These are phyloP conservation scores for Sphaerolaimus hirsutus DNA, from an alignment of 2,888 invertebrate genomes.

Conservation along the genomic window DNA sequence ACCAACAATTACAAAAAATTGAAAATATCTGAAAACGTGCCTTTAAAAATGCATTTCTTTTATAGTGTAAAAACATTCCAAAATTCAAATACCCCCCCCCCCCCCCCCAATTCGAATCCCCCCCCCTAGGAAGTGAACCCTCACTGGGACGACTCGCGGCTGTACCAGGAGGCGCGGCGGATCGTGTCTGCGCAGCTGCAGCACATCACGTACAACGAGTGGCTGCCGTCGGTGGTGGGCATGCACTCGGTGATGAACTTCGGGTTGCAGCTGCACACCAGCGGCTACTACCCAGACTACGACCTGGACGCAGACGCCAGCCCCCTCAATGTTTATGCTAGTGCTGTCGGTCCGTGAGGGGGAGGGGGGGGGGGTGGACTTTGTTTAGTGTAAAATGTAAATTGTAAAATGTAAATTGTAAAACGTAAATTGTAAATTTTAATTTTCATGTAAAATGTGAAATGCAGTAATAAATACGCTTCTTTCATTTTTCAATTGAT, in stretches of 20 bases:
- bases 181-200: slow-evolving; percentile 36
- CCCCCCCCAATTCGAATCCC: no score
- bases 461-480: no score
- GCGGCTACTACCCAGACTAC: slow-evolving; percentile 31
- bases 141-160: slow-evolving; percentile 20
- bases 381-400: no score
- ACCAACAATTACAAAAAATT: no score
- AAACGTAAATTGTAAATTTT: no score
- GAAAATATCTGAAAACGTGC: neutral
- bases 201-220: slow-evolving; percentile 29
- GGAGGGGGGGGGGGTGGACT: no score
- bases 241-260: slow-evolving; percentile 42
- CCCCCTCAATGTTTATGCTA: slow-evolving; percentile 56
- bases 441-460: no score
- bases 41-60: neutral
- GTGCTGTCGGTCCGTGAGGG: neutral
- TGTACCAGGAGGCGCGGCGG: slow-evolving; percentile 26
- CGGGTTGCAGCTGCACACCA: slow-evolving; percentile 49
- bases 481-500: no score
- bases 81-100: no score
- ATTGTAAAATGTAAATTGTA: no score
- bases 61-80: slow-evolving; percentile 2
- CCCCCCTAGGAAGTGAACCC: slow-evolving; percentile 16
- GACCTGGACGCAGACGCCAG: slow-evolving; percentile 44
- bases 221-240: slow-evolving; percentile 17